These are phyloP conservation scores for Poeciliopsis prolifica DNA, from an alignment of 2,113 vertebrate species.

Conservation along the genomic window DNA sequence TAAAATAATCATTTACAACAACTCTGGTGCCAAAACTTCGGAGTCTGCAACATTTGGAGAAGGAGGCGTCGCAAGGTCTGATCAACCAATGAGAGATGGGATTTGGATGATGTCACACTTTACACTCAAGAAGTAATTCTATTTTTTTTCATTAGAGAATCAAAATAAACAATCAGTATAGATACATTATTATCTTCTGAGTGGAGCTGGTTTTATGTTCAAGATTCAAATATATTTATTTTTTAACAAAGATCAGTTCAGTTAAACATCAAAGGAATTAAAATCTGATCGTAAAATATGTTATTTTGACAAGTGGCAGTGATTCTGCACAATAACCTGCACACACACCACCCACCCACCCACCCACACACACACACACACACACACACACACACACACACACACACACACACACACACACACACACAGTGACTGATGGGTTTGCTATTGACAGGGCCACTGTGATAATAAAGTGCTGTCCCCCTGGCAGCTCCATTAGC, in stretches of 20 bases:
- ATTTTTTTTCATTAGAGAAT: too few species aligned
- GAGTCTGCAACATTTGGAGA: too few species aligned
- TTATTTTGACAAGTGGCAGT: conserved; percentile 69
- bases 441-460: conserved; percentile 79
- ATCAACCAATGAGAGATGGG: too few species aligned
- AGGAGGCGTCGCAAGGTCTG: too few species aligned
- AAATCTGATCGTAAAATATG: conserved; percentile 3
- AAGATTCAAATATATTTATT: too few species aligned
- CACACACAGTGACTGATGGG: conserved; percentile 69
- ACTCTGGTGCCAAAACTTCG: too few species aligned
- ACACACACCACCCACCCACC: conserved; percentile 33
- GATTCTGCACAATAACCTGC: conserved; percentile 54
- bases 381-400: background rate
- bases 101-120: too few species aligned
- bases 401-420: conserved; percentile 3
- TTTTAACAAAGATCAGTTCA: background rate
- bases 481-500: conserved; percentile 79
- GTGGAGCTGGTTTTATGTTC: too few species aligned
- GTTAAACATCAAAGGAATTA: background rate
- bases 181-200: too few species aligned
- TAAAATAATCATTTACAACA: too few species aligned
- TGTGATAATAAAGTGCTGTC: conserved; percentile 81
- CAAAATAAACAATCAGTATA: too few species aligned
- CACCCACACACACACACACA: background rate
- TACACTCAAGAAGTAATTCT: too few species aligned